These are phyloP conservation scores for Andrena cerasifolii DNA, from an alignment of 1,140 invertebrate genomes.

Conservation along the genomic window DNA sequence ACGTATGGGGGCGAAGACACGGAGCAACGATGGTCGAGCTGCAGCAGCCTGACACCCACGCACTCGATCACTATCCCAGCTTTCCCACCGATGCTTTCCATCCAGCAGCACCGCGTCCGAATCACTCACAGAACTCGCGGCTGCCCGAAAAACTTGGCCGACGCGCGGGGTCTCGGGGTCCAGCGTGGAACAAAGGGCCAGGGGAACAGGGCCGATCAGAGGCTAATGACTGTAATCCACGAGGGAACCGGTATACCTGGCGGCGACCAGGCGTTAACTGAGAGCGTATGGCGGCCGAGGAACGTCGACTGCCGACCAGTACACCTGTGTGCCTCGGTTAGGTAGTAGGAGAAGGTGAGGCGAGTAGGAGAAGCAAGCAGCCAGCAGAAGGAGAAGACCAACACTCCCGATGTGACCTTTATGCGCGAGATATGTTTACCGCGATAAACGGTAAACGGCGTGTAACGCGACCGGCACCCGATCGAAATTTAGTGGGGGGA, in stretches of 20 bases:
- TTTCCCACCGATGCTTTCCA: not conserved
- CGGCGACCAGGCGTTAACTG: conserved; percentile 74
- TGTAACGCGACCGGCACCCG: conserved; percentile 16
- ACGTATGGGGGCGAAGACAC: no score
- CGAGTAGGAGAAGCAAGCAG: conserved; percentile 61
- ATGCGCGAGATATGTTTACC: conserved; percentile 59
- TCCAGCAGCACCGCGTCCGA: no score
- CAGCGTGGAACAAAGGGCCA: not conserved
- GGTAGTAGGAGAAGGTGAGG: conserved; percentile 61
- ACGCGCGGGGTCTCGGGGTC: not conserved
- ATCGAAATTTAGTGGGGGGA: not conserved
- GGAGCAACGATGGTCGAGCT: no score
- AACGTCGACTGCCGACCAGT: conserved; percentile 67
- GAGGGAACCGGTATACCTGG: conserved; percentile 64
- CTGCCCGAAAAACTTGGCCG: not conserved
- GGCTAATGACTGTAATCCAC: not conserved
- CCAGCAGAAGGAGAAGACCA: conserved; percentile 49
- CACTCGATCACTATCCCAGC: no score
- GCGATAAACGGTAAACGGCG: conserved; percentile 30
- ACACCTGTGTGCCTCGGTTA: conserved; percentile 70
- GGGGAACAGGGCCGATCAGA: not conserved
- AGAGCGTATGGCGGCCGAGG: conserved; percentile 69
- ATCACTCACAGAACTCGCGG: conserved; percentile 26
- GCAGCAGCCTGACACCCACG: not conserved
- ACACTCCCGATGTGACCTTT: conserved; percentile 69